These are phyloP conservation scores for Lysandra bellargus DNA, from an alignment of 2,888 invertebrate genomes.

Conservation along the genomic window DNA sequence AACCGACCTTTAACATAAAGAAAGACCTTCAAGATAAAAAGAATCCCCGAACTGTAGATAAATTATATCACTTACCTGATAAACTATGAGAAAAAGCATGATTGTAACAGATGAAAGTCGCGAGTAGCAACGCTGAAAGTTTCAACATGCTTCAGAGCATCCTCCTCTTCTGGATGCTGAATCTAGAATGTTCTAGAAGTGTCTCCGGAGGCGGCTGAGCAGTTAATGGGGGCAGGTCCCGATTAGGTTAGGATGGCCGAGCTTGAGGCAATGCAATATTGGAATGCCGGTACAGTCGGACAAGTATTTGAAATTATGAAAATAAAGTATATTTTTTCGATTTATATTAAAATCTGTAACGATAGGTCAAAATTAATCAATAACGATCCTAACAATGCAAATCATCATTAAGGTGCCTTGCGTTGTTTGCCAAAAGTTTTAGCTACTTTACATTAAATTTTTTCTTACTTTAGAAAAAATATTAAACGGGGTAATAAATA, in stretches of 20 bases:
- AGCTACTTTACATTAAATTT: too few species aligned
- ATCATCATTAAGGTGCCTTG: too few species aligned
- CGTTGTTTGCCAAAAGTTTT: too few species aligned
- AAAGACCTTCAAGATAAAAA: too few species aligned
- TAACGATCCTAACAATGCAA: too few species aligned
- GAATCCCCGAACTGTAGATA: too few species aligned
- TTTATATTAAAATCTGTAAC: too few species aligned
- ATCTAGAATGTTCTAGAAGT: neutral
- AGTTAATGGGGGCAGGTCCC: slow-evolving; percentile 2
- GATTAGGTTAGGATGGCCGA: slow-evolving; percentile 25
- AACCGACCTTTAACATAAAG: too few species aligned
- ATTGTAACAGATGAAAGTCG: slow-evolving; percentile 54
- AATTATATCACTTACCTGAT: slow-evolving; percentile 46
- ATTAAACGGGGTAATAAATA: too few species aligned
- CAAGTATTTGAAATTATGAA: neutral
- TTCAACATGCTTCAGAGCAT: slow-evolving; percentile 42
- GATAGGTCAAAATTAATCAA: too few species aligned
- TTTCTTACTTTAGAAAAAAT: too few species aligned
- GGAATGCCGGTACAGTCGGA: slow-evolving; percentile 36
- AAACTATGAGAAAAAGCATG: slow-evolving; percentile 52
- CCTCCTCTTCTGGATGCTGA: neutral
- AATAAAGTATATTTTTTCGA: neutral
- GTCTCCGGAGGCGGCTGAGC: neutral
- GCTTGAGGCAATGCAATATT: slow-evolving; percentile 19
- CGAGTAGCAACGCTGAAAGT: slow-evolving; percentile 50